These are phyloP conservation scores for Aelia acuminata DNA, from an alignment of 2,888 invertebrate genomes.

Conservation along the genomic window DNA sequence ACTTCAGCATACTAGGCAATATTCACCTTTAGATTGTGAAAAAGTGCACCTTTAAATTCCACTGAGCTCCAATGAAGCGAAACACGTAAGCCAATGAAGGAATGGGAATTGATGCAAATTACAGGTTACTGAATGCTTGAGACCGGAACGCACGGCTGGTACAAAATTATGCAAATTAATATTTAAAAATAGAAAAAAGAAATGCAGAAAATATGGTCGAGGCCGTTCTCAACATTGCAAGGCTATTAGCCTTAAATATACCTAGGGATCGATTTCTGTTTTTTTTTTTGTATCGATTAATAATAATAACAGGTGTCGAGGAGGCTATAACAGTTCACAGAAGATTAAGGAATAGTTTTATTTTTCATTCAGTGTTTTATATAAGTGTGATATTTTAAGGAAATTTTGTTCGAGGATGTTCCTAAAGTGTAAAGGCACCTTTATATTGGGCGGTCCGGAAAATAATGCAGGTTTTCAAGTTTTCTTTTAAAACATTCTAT, in stretches of 20 bases:
- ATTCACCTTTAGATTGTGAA: no score
- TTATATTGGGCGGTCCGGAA: no score
- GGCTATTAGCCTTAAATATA: background rate
- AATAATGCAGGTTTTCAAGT: no score
- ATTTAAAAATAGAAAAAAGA: background rate
- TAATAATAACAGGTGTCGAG: background rate
- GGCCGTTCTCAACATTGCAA: background rate
- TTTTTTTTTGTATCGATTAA: background rate
- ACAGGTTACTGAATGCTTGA: background rate
- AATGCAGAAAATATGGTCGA: background rate
- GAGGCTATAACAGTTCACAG: background rate
- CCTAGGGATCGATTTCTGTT: background rate
- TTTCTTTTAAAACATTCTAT: no score
- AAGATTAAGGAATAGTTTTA: background rate
- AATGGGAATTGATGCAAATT: background rate
- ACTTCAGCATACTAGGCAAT: no score
- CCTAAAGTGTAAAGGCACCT: no score
- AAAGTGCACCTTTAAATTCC: no score
- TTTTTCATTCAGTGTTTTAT: background rate
- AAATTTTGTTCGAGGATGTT: no score
- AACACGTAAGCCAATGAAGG: background rate
- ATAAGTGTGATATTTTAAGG: no score
- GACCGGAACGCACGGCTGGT: background rate
- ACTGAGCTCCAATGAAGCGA: no score
- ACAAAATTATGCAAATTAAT: constrained; percentile 3